phyloP scores from a whole-genome alignment of 2,113 vertebrate species.

The Callorhinus ursinus region DNA sequence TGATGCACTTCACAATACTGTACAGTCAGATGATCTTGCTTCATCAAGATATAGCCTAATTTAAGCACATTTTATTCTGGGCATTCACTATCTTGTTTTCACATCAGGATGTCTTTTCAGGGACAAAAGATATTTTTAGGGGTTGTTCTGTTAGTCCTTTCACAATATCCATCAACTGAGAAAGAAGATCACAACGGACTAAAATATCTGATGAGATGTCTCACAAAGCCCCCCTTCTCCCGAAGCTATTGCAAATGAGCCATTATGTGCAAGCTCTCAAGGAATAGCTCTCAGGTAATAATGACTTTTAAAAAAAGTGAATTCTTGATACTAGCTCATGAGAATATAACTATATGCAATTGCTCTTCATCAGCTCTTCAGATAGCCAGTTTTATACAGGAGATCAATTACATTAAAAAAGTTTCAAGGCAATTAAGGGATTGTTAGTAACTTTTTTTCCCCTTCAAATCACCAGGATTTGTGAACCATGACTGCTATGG shows the following conservation, averaged over 20 bases:
- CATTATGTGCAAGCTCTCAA: conserved; percentile 20
- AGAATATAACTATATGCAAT: neutral
- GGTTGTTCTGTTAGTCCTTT: neutral
- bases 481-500: neutral
- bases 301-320: conserved; percentile 8
- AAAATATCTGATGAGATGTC: conserved; percentile 15
- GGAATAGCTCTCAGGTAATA: conserved; percentile 12
- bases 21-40: neutral
- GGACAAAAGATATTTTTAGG: conserved; percentile 38
- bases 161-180: neutral
- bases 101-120: conserved; percentile 12
- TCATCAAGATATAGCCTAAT: conserved; percentile 10
- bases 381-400: neutral
- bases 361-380: conserved; percentile 8
- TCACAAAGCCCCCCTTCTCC: neutral
- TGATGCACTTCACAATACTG: neutral
- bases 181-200: neutral
- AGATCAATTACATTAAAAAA: conserved; percentile 15
- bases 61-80: neutral
- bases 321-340: neutral
- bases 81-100: neutral
- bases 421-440: neutral
- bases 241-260: conserved; percentile 16
- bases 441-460: neutral
- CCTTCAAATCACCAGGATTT: neutral